Base-by-base conservation (phyloP, 2,888 invertebrate species). In the Drosophila anomalata region DNA sequence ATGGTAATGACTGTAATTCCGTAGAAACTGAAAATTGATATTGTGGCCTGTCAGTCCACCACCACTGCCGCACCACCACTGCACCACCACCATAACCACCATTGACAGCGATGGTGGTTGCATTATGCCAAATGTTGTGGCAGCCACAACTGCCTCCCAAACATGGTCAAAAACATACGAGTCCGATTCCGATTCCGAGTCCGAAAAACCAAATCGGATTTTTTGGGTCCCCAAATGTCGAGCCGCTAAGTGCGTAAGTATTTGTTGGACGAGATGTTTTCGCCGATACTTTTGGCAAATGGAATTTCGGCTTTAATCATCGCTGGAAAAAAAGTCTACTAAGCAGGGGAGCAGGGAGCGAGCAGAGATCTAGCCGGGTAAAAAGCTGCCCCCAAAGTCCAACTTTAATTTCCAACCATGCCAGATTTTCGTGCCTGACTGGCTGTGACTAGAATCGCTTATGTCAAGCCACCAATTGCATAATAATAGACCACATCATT, bases 1-100 rank as follows among this genome's bases (percentile, higher is more conserved):
- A 85, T 85, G 88, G 89, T 89, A 85, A 85, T 89, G 89, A 85
- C 88, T 85, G 86, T 89, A 85, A 85, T 85, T 89, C 79, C 85
- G 78, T 74, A 71, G 79, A 74, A 87, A 76, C 75, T 73, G 88
- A 78, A 85, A 85, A 89, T 84, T 84, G 84, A 84, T 89, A 84
- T 87, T 87, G 87, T 48, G 69, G 31, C 36, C 50, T 58, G 59
- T 31, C 59, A 44, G 42, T 7, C 29, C 14, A 14, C 17, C 14
- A 14, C 17, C 24, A 14, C 47, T 6, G 17, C 26, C 22, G 22
- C 22, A 24, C 22, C 22, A 22, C 22, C 22, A 22, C 22, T 3
- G 3, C 22, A 22, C 22, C 22, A 24, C 22, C 22, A 24, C 22
- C 22, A 24, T 24, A 5, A 33, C 33, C 11, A 33, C 33, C 33